These are phyloP conservation scores for Syngnathus scovelli DNA, from an alignment of 2,113 vertebrate species.

Conservation along the genomic window DNA sequence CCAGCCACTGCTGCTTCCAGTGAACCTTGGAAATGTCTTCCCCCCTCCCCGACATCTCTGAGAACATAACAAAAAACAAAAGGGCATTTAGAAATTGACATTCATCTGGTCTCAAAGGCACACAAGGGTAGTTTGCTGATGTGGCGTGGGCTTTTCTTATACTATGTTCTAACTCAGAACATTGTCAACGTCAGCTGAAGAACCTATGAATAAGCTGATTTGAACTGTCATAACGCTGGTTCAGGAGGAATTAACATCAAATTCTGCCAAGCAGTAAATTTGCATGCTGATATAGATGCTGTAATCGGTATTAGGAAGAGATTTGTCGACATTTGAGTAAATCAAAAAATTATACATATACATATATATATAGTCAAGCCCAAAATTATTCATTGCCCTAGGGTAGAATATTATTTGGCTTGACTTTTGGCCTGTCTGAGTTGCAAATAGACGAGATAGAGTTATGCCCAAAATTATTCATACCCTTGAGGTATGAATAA, in stretches of 20 bases:
- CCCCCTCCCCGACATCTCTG: constrained; percentile 92
- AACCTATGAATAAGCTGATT: constrained; percentile 19
- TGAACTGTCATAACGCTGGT: constrained; percentile 12
- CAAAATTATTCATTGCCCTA: too few species aligned
- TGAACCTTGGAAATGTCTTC: constrained; percentile 92
- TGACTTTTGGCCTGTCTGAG: too few species aligned
- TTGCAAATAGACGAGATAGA: too few species aligned
- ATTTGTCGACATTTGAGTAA: constrained; percentile 12
- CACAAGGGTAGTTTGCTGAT: not conserved
- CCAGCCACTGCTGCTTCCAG: constrained; percentile 99
- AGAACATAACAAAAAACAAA: constrained; percentile 16
- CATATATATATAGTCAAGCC: too few species aligned
- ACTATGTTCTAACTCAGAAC: not conserved
- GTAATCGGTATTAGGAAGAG: constrained; percentile 20
- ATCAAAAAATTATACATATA: constrained; percentile 8
- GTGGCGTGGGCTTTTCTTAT: constrained; percentile 13
- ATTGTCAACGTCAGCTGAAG: constrained; percentile 5
- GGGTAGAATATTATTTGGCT: too few species aligned
- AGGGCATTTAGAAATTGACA: not conserved
- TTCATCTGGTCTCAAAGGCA: not conserved
- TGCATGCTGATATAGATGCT: constrained; percentile 21
- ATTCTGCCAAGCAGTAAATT: constrained; percentile 15
- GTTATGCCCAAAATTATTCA: too few species aligned
- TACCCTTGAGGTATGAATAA: too few species aligned
- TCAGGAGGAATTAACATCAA: constrained; percentile 17